Evolutionary conservation across 2,888 invertebrate genomes (phyloP), one percentile per base, ranked within the genome.

Genomic region (Schizotus pectinicornis): DNA sequence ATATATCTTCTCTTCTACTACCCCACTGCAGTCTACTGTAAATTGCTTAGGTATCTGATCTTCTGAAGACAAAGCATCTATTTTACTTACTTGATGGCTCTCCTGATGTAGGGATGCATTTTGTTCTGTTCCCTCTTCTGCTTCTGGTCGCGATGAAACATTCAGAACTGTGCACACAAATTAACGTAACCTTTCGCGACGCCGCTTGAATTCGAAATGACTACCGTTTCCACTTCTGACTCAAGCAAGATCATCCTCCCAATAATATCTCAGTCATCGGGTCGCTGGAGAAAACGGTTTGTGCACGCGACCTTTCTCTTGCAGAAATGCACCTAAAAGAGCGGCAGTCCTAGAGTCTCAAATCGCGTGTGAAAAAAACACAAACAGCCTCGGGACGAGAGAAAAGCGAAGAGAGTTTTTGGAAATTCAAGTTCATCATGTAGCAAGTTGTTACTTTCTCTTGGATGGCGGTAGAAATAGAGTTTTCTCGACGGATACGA

Each of bases 221-320:
- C 52, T 36, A 8, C 33, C 22, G 30, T 47, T 36, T 37, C 47
- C 14, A 32, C 31, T 39, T 14, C 35, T 32, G 12, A 31, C 7
- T 12, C 6, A 14, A 34, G 41, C 42, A 51, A 50, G 33, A 50
- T 12, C 13, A 33, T 33, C 45, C 8, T 32, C 12, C 32, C 37
- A 33, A 45, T 32, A 35, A 53, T 46, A 53, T 51, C 51, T 52
- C 52, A 58, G 57, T 58, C 42, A 57, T 14, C 42, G 48, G 48
- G 57, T 52, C 48, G 38, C 7, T 36, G 43, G 47, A 48, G 52
- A 47, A 58, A 53, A 57, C 38, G 22, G 57, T 58, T 58, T 52
- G 12, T 48, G 6, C 9, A 39, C 13, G 38, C 33, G 45, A 51
- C 50, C 38, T 43, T 46, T 51, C 46, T 51, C 50, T 13, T 38